Evolutionary conservation across 2,113 vertebrate genomes (phyloP).

Genomic region (Tautogolabrus adspersus): DNA sequence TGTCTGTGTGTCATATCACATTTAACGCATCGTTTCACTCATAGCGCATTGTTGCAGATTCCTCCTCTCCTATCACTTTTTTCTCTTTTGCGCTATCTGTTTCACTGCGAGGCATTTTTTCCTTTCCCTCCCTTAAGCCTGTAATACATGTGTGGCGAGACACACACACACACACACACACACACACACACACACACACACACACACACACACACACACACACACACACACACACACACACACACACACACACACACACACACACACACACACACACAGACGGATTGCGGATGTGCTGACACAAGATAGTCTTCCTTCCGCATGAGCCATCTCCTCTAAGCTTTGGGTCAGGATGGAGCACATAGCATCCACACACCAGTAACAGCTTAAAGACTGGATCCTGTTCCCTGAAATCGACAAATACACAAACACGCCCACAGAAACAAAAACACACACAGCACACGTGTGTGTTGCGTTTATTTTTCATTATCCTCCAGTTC

Average conservation of each 20-base stretch:
- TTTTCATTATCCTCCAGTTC: constrained; percentile 47
- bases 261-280: constrained; percentile 31
- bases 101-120: constrained; percentile 47
- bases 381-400: constrained; percentile 36
- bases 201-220: constrained; percentile 10
- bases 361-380: constrained; percentile 43
- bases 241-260: too few species aligned
- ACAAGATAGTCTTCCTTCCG: constrained; percentile 66
- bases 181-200: constrained; percentile 16
- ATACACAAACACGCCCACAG: constrained; percentile 13
- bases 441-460: constrained; percentile 18
- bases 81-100: constrained; percentile 43
- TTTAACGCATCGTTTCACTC: constrained; percentile 49
- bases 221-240: background rate
- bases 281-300: constrained; percentile 73
- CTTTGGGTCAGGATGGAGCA: constrained; percentile 59
- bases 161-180: constrained; percentile 13
- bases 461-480: constrained; percentile 3
- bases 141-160: constrained; percentile 51
- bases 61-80: constrained; percentile 33
- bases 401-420: constrained; percentile 23
- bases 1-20: constrained; percentile 48
- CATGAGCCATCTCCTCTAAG: constrained; percentile 64
- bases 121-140: constrained; percentile 54
- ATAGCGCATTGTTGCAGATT: constrained; percentile 16